Percentiles rank a stretch among this genome's conserved stretches.
Evolutionary conservation across 1,140 invertebrate genomes (phyloP).

Genomic region (Brachionus sp.): DNA sequence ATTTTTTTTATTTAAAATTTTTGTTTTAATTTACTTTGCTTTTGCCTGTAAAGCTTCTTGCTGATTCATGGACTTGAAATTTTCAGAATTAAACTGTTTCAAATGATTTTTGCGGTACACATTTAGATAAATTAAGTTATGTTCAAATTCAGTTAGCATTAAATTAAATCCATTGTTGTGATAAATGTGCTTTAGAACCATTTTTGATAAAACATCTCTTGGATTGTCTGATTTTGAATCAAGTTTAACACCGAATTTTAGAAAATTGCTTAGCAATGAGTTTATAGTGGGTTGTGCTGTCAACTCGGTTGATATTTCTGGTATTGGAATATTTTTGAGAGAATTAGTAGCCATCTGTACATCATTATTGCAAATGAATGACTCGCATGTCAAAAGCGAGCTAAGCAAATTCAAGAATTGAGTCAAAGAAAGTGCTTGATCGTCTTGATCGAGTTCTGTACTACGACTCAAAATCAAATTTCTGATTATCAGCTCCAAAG

Average conservation of each 20-base stretch:
- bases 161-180: background rate
- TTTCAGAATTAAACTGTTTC: background rate
- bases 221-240: background rate
- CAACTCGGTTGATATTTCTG: background rate
- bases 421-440: background rate
- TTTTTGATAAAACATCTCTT: background rate
- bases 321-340: background rate
- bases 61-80: background rate
- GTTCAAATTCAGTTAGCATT: background rate
- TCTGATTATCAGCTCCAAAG: background rate
- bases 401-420: background rate
- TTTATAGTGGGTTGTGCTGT: background rate
- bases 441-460: background rate
- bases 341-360: background rate
- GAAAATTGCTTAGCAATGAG: background rate
- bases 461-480: background rate
- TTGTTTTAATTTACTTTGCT: background rate
- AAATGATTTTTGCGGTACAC: conserved; percentile 21
- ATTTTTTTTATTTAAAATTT: background rate
- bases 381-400: background rate
- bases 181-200: background rate
- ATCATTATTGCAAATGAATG: background rate
- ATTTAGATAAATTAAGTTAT: background rate
- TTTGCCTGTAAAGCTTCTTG: conserved; percentile 3
- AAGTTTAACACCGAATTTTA: background rate